A percentile compares a stretch with the other conserved stretches of the same genome.
Conservation (phyloP, 2,888 invertebrate species). For the Oxycera nigricornis region DNA sequence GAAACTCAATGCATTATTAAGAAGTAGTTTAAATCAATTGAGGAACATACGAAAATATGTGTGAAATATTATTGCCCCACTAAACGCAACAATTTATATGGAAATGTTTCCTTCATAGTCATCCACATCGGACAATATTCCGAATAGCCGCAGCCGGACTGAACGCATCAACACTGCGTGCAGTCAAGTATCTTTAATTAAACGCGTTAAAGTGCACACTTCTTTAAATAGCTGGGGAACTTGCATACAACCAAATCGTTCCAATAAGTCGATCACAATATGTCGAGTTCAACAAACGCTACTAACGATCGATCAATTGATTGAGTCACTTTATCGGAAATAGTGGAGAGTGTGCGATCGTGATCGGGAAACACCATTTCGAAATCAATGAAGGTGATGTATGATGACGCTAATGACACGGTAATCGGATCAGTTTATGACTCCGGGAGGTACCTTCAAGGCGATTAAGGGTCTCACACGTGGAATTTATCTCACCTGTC, state of each 20-base stretch:
- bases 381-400: conserved; percentile 15
- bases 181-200: conserved; percentile 27
- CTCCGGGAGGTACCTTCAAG: neutral
- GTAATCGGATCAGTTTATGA: neutral
- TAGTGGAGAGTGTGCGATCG: neutral
- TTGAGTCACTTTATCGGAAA: neutral
- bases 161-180: neutral
- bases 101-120: conserved; percentile 3
- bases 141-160: neutral
- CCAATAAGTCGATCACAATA: conserved; percentile 10
- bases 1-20: neutral
- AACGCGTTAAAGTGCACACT: conserved; percentile 34
- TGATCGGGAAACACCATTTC: conserved; percentile 7
- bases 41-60: neutral
- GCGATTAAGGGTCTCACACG: conserved; percentile 3
- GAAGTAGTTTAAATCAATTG: neutral
- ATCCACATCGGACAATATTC: neutral
- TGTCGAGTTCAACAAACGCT: conserved; percentile 12
- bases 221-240: neutral
- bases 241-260: neutral
- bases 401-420: conserved; percentile 22
- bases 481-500: neutral
- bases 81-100: neutral
- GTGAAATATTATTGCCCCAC: neutral
- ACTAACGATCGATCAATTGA: neutral